Conservation (phyloP, 1,140 invertebrate species). For the Bombus breviceps region DNA sequence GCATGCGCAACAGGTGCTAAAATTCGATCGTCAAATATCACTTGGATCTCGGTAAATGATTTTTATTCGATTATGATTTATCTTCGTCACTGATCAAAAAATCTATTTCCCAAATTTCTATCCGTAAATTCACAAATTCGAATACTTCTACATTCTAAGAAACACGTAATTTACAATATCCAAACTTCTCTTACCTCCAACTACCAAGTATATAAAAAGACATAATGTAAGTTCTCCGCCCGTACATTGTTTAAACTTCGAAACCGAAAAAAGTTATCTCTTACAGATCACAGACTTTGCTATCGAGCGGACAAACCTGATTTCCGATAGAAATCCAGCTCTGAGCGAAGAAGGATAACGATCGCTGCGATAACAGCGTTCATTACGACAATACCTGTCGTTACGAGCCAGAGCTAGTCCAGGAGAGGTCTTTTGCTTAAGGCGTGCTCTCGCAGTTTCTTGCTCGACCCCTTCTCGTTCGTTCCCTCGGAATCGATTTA, state of each 20-base stretch:
- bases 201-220: background rate
- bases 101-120: background rate
- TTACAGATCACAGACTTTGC: background rate
- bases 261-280: background rate
- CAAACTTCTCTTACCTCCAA: background rate
- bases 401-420: conserved; percentile 48
- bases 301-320: conserved; percentile 17
- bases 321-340: conserved; percentile 14
- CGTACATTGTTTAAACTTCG: background rate
- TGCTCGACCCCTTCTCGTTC: conserved; percentile 51
- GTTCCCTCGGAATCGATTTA: conserved; percentile 67
- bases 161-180: background rate
- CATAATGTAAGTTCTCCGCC: too few relatives aligned
- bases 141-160: background rate
- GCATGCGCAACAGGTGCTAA: background rate
- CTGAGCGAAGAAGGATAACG: conserved; percentile 40
- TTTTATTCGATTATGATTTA: too few relatives aligned
- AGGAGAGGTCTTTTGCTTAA: conserved; percentile 58
- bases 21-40: background rate
- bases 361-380: conserved; percentile 57
- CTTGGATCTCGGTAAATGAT: background rate
- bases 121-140: background rate
- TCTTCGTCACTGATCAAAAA: background rate
- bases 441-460: conserved; percentile 60
- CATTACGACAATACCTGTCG: conserved; percentile 66